Conservation (phyloP, 1,140 invertebrate genomes). For the Heliconius hewitsoni region DNA sequence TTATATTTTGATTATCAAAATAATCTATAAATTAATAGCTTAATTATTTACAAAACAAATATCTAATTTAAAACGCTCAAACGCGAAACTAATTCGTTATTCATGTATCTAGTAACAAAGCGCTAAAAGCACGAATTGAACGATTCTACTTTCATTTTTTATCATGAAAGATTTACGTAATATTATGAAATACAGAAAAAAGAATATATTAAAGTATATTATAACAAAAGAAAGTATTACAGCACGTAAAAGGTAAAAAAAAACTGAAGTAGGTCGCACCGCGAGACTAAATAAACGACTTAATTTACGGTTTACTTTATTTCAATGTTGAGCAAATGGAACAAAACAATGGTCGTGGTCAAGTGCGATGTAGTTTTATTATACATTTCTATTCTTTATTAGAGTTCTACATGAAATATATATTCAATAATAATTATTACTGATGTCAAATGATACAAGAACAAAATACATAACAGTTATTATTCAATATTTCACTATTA, state of each 20-base stretch:
- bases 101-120: neutral
- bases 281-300: conserved; percentile 33
- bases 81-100: neutral
- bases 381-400: neutral
- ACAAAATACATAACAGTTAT: no score
- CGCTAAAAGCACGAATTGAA: neutral
- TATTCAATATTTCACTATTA: no score
- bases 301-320: conserved; percentile 30
- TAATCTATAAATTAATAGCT: neutral
- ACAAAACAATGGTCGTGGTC: conserved; percentile 34
- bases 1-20: no score
- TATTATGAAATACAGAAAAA: conserved; percentile 22
- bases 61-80: neutral
- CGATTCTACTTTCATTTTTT: conserved; percentile 20
- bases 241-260: conserved; percentile 32
- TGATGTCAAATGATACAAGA: no score
- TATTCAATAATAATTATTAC: no score
- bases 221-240: conserved; percentile 36
- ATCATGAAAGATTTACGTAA: conserved; percentile 19
- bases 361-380: conserved; percentile 15
- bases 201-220: conserved; percentile 16
- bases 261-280: conserved; percentile 32
- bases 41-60: neutral
- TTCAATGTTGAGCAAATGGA: conserved; percentile 46
- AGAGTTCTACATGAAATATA: no score